A percentile compares a stretch with the other conserved stretches of the same genome.
phyloP scores from a whole-genome alignment of 2,888 invertebrate genomes.

The Polylopha cassiicola region DNA sequence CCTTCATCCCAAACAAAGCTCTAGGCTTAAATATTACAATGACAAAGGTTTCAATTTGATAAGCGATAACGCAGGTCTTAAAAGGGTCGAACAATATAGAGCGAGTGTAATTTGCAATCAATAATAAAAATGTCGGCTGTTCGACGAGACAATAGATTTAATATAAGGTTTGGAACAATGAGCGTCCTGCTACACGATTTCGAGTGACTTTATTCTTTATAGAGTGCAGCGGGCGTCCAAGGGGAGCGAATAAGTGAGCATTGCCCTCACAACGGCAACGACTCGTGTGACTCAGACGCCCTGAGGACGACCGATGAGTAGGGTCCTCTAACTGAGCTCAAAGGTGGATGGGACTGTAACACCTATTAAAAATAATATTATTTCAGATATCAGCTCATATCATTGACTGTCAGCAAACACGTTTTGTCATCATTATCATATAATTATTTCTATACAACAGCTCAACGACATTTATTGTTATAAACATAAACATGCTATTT shows the following conservation, averaged over 20 bases:
- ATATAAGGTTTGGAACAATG: conserved; percentile 67
- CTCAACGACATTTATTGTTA: too few relatives aligned
- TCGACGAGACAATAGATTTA: conserved; percentile 62
- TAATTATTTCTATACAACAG: too few relatives aligned
- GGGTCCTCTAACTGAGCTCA: conserved; percentile 69
- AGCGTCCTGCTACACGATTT: conserved; percentile 50
- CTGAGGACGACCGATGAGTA: conserved; percentile 65
- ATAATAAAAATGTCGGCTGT: conserved; percentile 53
- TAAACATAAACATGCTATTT: too few relatives aligned
- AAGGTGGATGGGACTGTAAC: conserved; percentile 8
- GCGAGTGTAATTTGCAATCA: conserved; percentile 63
- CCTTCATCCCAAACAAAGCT: too few relatives aligned
- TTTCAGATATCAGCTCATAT: too few relatives aligned
- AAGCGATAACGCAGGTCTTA: too few relatives aligned
- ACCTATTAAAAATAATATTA: conserved; percentile 8
- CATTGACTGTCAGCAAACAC: too few relatives aligned
- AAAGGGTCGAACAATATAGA: conserved; percentile 53
- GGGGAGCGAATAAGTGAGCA: conserved; percentile 67
- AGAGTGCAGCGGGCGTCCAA: conserved; percentile 52
- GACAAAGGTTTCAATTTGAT: too few relatives aligned
- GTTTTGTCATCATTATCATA: too few relatives aligned
- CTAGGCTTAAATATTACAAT: too few relatives aligned
- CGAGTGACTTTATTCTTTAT: conserved; percentile 53
- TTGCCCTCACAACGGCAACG: conserved; percentile 74
- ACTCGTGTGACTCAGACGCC: conserved; percentile 69